phyloP scores from a whole-genome alignment of 2,888 invertebrate genomes.

The Eretmocerus hayati region DNA sequence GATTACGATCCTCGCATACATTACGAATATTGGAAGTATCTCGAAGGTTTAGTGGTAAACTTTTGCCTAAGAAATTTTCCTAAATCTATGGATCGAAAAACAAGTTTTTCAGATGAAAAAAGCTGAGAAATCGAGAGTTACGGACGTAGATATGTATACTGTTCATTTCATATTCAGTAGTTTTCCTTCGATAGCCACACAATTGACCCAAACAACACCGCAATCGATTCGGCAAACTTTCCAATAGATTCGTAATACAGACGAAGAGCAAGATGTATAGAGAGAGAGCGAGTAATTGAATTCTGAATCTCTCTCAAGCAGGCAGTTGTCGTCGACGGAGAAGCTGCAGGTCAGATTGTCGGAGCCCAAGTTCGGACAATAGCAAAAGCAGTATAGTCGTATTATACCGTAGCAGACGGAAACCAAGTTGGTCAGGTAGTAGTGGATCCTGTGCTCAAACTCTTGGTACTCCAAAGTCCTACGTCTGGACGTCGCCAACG shows the following conservation, averaged over 20 bases:
- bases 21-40: too few relatives aligned
- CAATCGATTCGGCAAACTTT: too few relatives aligned
- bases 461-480: constrained; percentile 8
- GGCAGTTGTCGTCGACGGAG: background rate
- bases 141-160: too few relatives aligned
- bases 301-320: background rate
- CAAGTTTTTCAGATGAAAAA: too few relatives aligned
- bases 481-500: background rate
- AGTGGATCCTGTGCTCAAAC: background rate
- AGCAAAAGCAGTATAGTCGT: constrained; percentile 30
- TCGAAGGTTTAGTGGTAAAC: too few relatives aligned
- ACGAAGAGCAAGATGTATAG: background rate
- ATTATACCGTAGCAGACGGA: constrained; percentile 30
- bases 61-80: too few relatives aligned
- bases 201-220: too few relatives aligned
- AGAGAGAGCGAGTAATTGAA: background rate
- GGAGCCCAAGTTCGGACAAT: constrained; percentile 24
- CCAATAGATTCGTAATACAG: background rate
- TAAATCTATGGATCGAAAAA: too few relatives aligned
- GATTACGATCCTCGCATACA: too few relatives aligned
- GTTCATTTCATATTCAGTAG: too few relatives aligned
- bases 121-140: too few relatives aligned
- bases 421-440: constrained; percentile 2
- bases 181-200: too few relatives aligned
- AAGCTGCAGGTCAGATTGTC: background rate